Percentiles rank a stretch among this genome's conserved stretches.
Evolutionary conservation across 2,888 invertebrate species (phyloP).

Genomic region (Anoncus sp.): DNA sequence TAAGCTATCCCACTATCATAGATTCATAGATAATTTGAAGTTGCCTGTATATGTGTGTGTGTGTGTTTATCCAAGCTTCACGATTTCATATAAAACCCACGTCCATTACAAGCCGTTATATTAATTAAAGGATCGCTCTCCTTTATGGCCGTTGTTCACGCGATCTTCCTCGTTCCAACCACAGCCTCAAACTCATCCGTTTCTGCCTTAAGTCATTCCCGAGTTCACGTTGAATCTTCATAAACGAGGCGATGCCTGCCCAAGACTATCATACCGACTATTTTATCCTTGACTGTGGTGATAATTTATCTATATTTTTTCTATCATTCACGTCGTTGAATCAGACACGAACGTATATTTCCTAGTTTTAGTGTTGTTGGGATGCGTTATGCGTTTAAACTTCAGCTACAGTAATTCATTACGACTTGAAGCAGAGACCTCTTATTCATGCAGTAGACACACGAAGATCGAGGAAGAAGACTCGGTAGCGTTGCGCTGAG

Average conservation of each 20-base stretch:
- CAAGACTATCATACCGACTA: slow-evolving; percentile 20
- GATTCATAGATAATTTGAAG: slow-evolving; percentile 46
- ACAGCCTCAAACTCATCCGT: slow-evolving; percentile 34
- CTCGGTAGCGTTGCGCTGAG: slow-evolving; percentile 25
- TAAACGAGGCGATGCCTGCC: slow-evolving; percentile 40
- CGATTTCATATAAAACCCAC: slow-evolving; percentile 48
- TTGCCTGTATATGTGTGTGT: background rate
- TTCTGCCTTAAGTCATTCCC: slow-evolving; percentile 23
- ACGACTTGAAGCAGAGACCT: background rate
- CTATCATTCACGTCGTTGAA: background rate
- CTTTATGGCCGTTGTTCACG: slow-evolving; percentile 56
- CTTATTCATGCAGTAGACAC: slow-evolving; percentile 3
- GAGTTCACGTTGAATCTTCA: slow-evolving; percentile 15
- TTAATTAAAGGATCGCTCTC: slow-evolving; percentile 59
- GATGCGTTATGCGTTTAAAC: background rate
- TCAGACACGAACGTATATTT: slow-evolving; percentile 32
- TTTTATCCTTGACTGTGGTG: slow-evolving; percentile 21
- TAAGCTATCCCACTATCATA: slow-evolving; percentile 37
- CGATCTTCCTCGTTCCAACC: slow-evolving; percentile 39
- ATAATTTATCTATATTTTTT: slow-evolving; percentile 39
- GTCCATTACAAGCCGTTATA: slow-evolving; percentile 58
- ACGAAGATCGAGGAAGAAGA: slow-evolving; percentile 20
- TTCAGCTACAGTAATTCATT: background rate
- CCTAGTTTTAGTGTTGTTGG: background rate
- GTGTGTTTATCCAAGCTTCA: slow-evolving; percentile 51